Evolutionary conservation across 2,888 invertebrate genomes (phyloP), one percentile per base, ranked within the genome.

Genomic region (Dendrolimus pini): DNA sequence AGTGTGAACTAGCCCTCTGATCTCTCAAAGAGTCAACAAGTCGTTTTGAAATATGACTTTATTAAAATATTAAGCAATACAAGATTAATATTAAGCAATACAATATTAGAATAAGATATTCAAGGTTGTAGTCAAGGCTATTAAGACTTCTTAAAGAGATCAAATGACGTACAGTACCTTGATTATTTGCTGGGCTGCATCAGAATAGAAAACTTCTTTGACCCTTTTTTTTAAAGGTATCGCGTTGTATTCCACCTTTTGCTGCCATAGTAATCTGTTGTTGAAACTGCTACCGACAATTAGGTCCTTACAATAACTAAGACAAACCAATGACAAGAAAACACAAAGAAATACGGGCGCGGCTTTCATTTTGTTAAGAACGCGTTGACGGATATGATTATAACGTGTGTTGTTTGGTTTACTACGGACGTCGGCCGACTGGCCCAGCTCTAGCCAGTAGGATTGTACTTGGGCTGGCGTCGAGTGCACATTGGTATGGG

Each of bases 281-380:
- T 89, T 89, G 65, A 80, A 89, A 71, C 87, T 89, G 9, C 86
- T 81, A 54, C 89, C 89, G 41, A 89, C 83, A 57, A 89, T 89
- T 53, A 90, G 75, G 64, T 90, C 89, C 65, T 88, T 87, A 65
- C 82, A 80, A 61, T 83, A 71, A 64, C 72, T 70, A 41, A 76
- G 71, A 67, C 77, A 76, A 58, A 85, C 65, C 57, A 80, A 76
- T 14, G 83, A 78, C n/a, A 85, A 62, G 13, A 83, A 62, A 55
- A 83, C 78, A 54, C 82, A 58, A 52, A 83, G 65, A 59, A 88
- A 62, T 63, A 86, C 64, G 54, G 77, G 68, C 53, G 77, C 68
- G 60, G 77, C 67, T 74, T 83, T 89, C 89, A 89, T 89, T 66
- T 70, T 84, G 67, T 59, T 56, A 59, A 61, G 54, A 59, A 56